Evolutionary conservation across 2,797 vertebrate species (phyloP).

Genomic region (Ispidina lecontei): DNA sequence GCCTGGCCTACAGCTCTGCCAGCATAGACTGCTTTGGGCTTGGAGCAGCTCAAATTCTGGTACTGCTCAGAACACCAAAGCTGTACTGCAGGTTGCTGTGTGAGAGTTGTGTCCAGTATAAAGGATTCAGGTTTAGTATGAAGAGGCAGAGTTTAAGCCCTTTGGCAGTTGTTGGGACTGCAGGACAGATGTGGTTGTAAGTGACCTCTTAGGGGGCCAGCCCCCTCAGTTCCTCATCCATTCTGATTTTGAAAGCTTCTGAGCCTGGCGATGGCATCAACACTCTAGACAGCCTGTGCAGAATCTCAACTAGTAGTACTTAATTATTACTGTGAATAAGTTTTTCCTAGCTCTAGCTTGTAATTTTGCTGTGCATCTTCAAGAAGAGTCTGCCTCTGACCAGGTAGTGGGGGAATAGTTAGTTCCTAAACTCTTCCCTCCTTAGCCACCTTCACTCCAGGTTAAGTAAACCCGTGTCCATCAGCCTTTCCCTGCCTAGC

Average conservation of each 20-base stretch:
- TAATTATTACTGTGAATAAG: background rate
- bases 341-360: background rate
- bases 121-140: background rate
- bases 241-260: background rate
- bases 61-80: background rate
- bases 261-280: background rate
- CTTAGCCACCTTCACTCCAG: background rate
- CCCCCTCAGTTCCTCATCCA: background rate
- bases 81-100: background rate
- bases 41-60: background rate
- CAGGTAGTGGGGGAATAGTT: background rate
- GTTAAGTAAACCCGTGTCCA: background rate
- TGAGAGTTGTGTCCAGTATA: background rate
- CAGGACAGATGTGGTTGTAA: background rate
- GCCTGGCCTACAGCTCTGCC: background rate
- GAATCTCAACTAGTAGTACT: background rate
- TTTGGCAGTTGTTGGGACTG: background rate
- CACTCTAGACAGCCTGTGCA: background rate
- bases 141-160: background rate
- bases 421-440: background rate
- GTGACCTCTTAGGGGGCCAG: background rate
- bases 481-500: background rate
- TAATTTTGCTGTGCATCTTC: background rate
- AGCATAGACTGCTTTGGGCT: background rate
- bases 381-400: background rate